Conservation (phyloP, 37 sponge, comb jelly and placozoan species). For the Ianthella basta region DNA sequence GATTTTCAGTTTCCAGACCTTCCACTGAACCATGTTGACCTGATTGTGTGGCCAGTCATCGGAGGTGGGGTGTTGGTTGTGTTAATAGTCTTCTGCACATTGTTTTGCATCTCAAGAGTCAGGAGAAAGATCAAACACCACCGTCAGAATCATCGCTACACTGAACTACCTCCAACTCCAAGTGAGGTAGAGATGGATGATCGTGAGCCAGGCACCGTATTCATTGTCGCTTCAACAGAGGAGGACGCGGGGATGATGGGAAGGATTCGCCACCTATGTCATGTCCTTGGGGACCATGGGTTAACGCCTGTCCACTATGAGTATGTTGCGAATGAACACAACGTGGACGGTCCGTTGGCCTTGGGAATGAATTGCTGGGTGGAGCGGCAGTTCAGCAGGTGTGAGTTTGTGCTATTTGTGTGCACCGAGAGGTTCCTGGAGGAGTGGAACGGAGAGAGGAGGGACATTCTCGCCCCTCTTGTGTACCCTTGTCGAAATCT, state of each 20-base stretch:
- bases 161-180: too few relatives aligned
- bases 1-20: too few relatives aligned
- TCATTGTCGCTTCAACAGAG: conserved; percentile 11
- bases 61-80: too few relatives aligned
- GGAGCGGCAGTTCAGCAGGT: conserved; percentile 14
- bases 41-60: too few relatives aligned
- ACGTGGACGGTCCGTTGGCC: neutral
- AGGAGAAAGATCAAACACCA: too few relatives aligned
- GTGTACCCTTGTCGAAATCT: neutral
- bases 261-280: neutral
- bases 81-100: too few relatives aligned
- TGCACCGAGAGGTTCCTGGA: conserved; percentile 19
- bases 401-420: conserved; percentile 19
- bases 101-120: too few relatives aligned
- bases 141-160: too few relatives aligned
- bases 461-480: neutral
- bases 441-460: conserved; percentile 19
- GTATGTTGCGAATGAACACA: conserved; percentile 1
- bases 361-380: conserved; percentile 13
- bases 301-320: conserved; percentile 1
- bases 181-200: neutral
- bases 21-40: too few relatives aligned
- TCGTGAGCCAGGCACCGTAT: neutral
- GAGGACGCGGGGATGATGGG: neutral
- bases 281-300: neutral